Percentiles rank a stretch among this genome's conserved stretches.
Evolutionary conservation across 2,113 vertebrate genomes (phyloP).

Genomic region (Oncorhynchus clarkii): DNA sequence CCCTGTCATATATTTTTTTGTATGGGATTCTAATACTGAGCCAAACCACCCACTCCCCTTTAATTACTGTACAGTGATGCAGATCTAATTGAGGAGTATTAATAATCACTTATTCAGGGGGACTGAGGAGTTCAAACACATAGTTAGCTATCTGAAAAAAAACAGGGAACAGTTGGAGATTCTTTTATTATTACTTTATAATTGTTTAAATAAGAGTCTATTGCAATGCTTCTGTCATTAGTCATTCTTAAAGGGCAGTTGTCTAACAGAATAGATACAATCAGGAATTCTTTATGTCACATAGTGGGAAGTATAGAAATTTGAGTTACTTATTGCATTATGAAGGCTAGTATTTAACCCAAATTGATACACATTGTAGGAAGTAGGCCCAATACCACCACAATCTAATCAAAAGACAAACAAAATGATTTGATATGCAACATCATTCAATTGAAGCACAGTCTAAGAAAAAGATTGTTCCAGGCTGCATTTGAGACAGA

Average conservation of each 20-base stretch:
- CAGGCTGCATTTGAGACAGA: too few species aligned
- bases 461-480: too few species aligned
- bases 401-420: too few species aligned
- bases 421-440: too few species aligned
- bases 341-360: not conserved
- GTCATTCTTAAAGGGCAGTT: slow-evolving; percentile 2
- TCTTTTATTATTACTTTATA: not conserved
- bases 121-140: not conserved
- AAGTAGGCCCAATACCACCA: not conserved
- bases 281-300: not conserved
- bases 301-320: not conserved
- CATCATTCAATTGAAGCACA: too few species aligned
- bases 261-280: not conserved
- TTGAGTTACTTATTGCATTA: not conserved
- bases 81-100: slow-evolving; percentile 3
- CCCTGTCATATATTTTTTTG: not conserved
- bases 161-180: not conserved
- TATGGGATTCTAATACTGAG: not conserved
- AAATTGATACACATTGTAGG: not conserved
- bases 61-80: not conserved
- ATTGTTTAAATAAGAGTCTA: not conserved
- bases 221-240: not conserved
- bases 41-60: not conserved
- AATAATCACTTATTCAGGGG: slow-evolving; percentile 6
- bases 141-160: not conserved